These are phyloP conservation scores for Apis mellifera DNA, from an alignment of 1,140 invertebrate genomes.

Conservation along the genomic window Amel_HAv3.1 CM009931.2:4645501-4646000, in stretches of 20 bases:
- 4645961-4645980: too few relatives aligned
- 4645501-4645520: too few relatives aligned
- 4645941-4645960: not conserved
- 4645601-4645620: not conserved
- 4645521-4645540: too few relatives aligned
- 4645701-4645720: not conserved
- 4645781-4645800: not conserved
- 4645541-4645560: too few relatives aligned
- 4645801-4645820: not conserved
- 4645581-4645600: too few relatives aligned
- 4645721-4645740: not conserved
- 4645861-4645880: not conserved
- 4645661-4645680: not conserved
- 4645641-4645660: not conserved
- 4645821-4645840: not conserved
- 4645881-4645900: not conserved
- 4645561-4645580: too few relatives aligned
- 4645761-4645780: not conserved
- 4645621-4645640: not conserved
- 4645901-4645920: too few relatives aligned
- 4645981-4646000: not conserved
- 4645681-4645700: not conserved
- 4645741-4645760: not conserved
- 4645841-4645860: not conserved
- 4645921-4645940: not conserved